Base-by-base conservation (phyloP, 2,888 invertebrate species). In the Campaea margaritaria region DNA sequence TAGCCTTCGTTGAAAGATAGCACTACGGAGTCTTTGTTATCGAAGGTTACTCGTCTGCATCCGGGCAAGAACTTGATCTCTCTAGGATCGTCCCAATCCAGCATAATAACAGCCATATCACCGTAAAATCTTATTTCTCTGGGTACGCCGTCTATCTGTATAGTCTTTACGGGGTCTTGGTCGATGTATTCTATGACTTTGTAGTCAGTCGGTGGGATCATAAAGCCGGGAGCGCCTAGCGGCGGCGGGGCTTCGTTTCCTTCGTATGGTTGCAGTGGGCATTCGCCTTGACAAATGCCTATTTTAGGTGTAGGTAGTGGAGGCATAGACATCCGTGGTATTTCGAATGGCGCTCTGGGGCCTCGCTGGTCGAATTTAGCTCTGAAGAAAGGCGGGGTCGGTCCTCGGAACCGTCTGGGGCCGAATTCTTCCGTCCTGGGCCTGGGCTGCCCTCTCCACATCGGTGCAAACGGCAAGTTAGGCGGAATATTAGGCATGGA, bases 61-160 rank as follows among this genome's bases (percentile, higher is more conserved):
- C 97, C 97, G n/a, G 95, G 95, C 73, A 97, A 95, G 82, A 98
- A 98, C 16, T 95, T 95, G 51, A 98, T 96, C 81, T 97, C 97
- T 56, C 96, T 93, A 0, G 97, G 97, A 81, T 97, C 97, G 70
- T 96, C 96, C 94, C 96, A 96, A 57, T 95, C 96, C 89, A 98
- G 94, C 79, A 98, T 96, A 0, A 97, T 96, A 31, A 98, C 94
- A 0, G 97, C 97, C 0, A 95, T 96, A 63, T 97, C 95, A 15
- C 96, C 97, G 76, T 98, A 98, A 75, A 97, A 97, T 15, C 97
- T 91, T 45, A 97, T 96, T 79, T 97, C 97, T 68, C 97, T 93
- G 0, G 96, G 95, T 14, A 95, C 89, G 0, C 96, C 96, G 79
- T 97, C 97, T 44, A 98, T 97, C 60, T 95, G 95, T 36, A 98